Percentiles rank a stretch among this genome's conserved stretches.
Conservation (phyloP, 1,140 invertebrate species). For the Hypothenemus hampei region DNA sequence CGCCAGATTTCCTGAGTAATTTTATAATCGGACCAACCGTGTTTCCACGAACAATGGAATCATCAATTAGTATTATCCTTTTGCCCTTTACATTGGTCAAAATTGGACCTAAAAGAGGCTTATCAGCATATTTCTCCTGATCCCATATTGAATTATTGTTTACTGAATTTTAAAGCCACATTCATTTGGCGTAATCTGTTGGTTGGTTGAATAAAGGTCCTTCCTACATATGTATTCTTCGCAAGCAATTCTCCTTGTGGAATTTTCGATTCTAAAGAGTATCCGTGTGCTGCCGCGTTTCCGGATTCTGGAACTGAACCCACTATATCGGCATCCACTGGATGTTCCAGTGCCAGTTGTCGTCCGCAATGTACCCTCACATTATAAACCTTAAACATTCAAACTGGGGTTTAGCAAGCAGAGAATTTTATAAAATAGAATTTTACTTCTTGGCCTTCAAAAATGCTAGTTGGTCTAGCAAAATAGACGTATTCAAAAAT, state of each 20-base stretch:
- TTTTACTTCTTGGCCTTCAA: slow-evolving; percentile 80
- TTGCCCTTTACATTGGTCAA: slow-evolving; percentile 86
- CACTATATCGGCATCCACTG: slow-evolving; percentile 88
- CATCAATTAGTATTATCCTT: slow-evolving; percentile 86
- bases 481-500: slow-evolving; percentile 99
- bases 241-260: slow-evolving; percentile 90
- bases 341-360: slow-evolving; percentile 83
- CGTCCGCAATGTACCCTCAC: slow-evolving; percentile 89
- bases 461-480: slow-evolving; percentile 86
- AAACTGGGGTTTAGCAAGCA: neutral
- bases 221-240: slow-evolving; percentile 94
- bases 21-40: slow-evolving; percentile 97
- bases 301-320: slow-evolving; percentile 96
- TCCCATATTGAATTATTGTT: too few species aligned
- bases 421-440: neutral
- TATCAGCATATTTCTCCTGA: too few species aligned
- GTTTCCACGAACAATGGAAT: slow-evolving; percentile 95
- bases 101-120: slow-evolving; percentile 63
- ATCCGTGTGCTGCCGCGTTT: slow-evolving; percentile 91
- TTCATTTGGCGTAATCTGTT: slow-evolving; percentile 83
- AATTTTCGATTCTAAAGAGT: slow-evolving; percentile 79
- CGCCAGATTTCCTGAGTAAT: slow-evolving; percentile 85
- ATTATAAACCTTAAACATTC: slow-evolving; percentile 64
- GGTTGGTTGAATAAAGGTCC: slow-evolving; percentile 96
- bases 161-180: slow-evolving; percentile 89